A percentile compares a stretch with the other conserved stretches of the same genome.
phyloP scores from a whole-genome alignment of 2,113 vertebrate genomes.

The Charina bottae region DNA sequence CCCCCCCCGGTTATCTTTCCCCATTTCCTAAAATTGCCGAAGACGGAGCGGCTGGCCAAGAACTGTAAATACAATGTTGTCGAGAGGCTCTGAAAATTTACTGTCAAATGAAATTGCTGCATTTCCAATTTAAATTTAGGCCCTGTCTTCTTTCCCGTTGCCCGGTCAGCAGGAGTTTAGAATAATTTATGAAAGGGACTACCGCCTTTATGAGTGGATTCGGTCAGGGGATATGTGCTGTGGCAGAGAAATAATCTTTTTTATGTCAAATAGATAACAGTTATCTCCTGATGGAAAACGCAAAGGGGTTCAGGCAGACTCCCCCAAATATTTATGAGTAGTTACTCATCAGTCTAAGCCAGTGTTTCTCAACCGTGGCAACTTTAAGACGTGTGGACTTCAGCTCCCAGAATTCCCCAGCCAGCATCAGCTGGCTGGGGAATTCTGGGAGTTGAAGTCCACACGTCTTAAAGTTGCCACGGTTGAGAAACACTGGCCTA shows the following conservation, averaged over 20 bases:
- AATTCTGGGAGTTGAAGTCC: neutral
- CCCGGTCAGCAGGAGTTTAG: neutral
- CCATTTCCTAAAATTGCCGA: neutral
- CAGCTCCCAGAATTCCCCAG: neutral
- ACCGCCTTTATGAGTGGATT: neutral
- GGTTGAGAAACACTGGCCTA: neutral
- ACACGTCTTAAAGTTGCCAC: neutral
- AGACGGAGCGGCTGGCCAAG: neutral
- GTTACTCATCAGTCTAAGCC: neutral
- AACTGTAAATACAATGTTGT: neutral
- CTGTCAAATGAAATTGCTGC: neutral
- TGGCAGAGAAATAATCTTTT: neutral
- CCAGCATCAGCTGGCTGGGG: neutral
- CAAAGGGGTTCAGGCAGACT: neutral
- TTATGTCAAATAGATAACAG: neutral
- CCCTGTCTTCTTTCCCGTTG: neutral
- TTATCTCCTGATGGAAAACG: neutral
- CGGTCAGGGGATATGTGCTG: neutral
- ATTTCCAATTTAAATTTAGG: neutral
- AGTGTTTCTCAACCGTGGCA: neutral
- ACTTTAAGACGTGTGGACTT: neutral
- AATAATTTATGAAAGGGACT: neutral
- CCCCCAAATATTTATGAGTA: neutral
- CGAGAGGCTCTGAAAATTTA: neutral
- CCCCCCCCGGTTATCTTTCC: too few relatives aligned